Evolutionary conservation across 2,888 invertebrate genomes (phyloP), one percentile per base, ranked within the genome.

Genomic region (Heterodera filipjevi): DNA sequence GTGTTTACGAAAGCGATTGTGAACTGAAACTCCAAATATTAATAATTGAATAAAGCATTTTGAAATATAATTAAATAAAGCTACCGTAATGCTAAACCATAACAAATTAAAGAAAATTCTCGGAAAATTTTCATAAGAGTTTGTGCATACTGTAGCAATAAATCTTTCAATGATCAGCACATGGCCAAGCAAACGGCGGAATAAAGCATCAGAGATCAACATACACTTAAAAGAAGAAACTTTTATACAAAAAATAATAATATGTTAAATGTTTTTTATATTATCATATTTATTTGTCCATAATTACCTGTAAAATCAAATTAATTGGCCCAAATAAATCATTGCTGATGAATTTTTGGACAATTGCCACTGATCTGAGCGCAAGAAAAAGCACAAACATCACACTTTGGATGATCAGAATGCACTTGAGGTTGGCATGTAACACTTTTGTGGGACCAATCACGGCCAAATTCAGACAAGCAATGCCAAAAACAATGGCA

Each of bases 151-250:
- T 8, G 59, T 59, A 8, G 59, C 59, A 59, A 59, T 5, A 59
- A 59, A n/a, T 3, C 59, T n/a, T 59, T 59, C 59, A 59, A 59
- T n/a, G 8, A 59, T 59, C 59, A 59, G 27, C 59, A 22, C 59
- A 59, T 59, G 59, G n/a, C 59, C 59, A 59, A 59, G 59, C n/a
- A 59, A 22, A 27, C 59, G 59, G 22, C 59, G 59, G n/a, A 59
- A 59, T 59, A 59, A 27, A 3, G n/a, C 27, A 6, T n/a, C 12
- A n/a, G 27, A 59, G n/a, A 10, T 27, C 19, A 59, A 5, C 1
- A 59, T 12, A n/a, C 1, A 0, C 59, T 59, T 27, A 39, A 39
- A 39, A 39, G 10, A 39, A 39, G 3, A 39, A 10, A 10, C 39
- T 16, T 19, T 49, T 19, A 49, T 49, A 16, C 2, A 12, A 49